These are phyloP conservation scores for Netelia virgata DNA, from an alignment of 2,888 invertebrate species.

Conservation along the genomic window DNA sequence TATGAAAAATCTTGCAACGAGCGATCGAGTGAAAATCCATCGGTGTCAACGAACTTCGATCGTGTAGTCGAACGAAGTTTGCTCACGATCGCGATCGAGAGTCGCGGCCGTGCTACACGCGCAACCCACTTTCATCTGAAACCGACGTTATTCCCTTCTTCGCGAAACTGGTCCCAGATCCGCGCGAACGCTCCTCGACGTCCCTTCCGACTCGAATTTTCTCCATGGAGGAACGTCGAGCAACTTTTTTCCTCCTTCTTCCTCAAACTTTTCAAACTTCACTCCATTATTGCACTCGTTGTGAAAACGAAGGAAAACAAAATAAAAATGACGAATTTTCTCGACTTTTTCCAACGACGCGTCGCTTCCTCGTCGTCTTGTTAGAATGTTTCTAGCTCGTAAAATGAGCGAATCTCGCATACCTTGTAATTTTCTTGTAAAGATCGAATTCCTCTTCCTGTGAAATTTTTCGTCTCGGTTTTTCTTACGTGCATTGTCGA, in stretches of 20 bases:
- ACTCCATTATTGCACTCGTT: no score
- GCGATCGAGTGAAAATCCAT: slow-evolving; percentile 5
- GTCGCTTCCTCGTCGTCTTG: background rate
- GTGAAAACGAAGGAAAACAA: background rate
- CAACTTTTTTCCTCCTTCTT: slow-evolving; percentile 9
- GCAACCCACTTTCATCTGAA: slow-evolving; percentile 59
- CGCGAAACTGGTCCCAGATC: slow-evolving; percentile 41
- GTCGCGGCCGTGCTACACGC: slow-evolving; percentile 13
- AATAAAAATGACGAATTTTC: background rate
- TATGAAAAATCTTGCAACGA: background rate
- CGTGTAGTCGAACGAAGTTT: background rate
- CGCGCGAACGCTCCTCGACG: background rate
- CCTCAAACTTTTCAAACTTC: slow-evolving; percentile 3
- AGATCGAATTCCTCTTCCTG: no score
- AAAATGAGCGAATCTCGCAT: slow-evolving; percentile 33
- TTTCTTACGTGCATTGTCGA: no score
- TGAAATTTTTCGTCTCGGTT: no score
- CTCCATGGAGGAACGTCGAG: slow-evolving; percentile 33
- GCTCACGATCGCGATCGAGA: slow-evolving; percentile 26
- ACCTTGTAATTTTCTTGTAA: background rate
- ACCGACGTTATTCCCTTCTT: slow-evolving; percentile 34
- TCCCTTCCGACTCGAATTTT: slow-evolving; percentile 53
- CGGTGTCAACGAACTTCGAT: slow-evolving; percentile 40
- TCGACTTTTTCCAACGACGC: background rate
- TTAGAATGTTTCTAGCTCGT: background rate